These are phyloP conservation scores for Volucella zonaria DNA, from an alignment of 2,888 invertebrate species.

Conservation along the genomic window DNA sequence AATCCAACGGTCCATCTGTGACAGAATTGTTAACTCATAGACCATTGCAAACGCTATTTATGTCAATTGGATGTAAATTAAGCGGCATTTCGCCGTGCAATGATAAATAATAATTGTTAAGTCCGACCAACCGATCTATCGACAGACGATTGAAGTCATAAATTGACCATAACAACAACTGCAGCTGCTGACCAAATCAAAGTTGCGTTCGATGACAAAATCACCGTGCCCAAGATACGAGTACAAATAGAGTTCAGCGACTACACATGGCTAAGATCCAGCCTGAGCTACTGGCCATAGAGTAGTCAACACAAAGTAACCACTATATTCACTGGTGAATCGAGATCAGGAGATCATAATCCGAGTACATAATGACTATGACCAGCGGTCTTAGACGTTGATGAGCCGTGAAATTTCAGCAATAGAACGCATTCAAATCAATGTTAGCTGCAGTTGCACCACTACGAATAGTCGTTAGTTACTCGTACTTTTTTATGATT, in stretches of 20 bases:
- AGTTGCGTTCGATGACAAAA: conserved; percentile 8
- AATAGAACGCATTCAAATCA: conserved; percentile 38
- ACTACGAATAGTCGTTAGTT: no score
- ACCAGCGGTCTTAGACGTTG: background rate
- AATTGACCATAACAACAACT: conserved; percentile 27
- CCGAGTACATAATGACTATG: conserved; percentile 2
- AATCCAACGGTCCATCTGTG: conserved; percentile 16
- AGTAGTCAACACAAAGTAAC: background rate
- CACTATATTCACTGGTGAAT: background rate
- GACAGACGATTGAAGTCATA: conserved; percentile 19
- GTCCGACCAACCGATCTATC: background rate
- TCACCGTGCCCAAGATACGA: background rate
- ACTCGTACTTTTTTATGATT: conserved; percentile 15
- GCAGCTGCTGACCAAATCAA: conserved; percentile 1
- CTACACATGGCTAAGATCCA: background rate
- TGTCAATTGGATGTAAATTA: conserved; percentile 61
- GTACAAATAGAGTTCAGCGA: no score
- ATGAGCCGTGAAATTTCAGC: conserved; percentile 51
- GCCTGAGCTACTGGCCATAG: conserved; percentile 13
- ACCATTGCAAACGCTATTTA: conserved; percentile 50
- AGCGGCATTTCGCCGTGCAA: conserved; percentile 40
- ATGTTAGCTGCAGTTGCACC: conserved; percentile 9
- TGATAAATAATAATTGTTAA: conserved; percentile 48
- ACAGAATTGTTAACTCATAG: conserved; percentile 8
- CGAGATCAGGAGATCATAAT: conserved; percentile 6